phyloP scores from a whole-genome alignment of 2,797 vertebrate genomes.

The Syndactyla subalaris region DNA sequence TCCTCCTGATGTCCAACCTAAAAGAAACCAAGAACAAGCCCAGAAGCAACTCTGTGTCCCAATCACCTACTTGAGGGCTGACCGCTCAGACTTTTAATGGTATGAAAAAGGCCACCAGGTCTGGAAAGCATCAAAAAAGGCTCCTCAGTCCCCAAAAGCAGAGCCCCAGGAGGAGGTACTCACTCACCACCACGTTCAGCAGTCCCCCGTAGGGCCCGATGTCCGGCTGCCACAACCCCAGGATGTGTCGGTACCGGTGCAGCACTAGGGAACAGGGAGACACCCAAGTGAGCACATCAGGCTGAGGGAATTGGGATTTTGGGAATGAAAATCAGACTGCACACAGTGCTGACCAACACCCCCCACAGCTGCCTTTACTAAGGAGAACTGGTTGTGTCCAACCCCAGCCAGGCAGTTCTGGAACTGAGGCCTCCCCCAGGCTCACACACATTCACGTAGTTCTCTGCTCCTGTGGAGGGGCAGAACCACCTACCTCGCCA shows the following conservation, averaged over 20 bases:
- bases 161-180: accelerated
- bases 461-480: background rate
- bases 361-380: background rate
- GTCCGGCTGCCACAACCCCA: constrained; percentile 98
- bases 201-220: constrained; percentile 97
- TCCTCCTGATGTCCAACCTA: background rate
- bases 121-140: background rate
- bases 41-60: background rate
- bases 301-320: background rate
- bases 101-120: background rate
- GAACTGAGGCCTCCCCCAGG: background rate
- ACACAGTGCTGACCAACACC: background rate
- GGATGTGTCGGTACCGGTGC: constrained; percentile 91
- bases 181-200: constrained; percentile 95
- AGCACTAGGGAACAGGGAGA: constrained; percentile 81
- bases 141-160: accelerated
- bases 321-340: background rate
- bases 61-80: background rate
- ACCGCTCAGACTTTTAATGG: accelerated
- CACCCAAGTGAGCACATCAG: background rate
- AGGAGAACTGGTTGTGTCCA: background rate
- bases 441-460: background rate
- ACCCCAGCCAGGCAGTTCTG: background rate
- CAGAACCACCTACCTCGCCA: background rate
- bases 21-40: background rate